Evolutionary conservation across 2,888 invertebrate genomes (phyloP), one percentile per base, ranked within the genome.

Genomic region (Diaperis boleti): DNA sequence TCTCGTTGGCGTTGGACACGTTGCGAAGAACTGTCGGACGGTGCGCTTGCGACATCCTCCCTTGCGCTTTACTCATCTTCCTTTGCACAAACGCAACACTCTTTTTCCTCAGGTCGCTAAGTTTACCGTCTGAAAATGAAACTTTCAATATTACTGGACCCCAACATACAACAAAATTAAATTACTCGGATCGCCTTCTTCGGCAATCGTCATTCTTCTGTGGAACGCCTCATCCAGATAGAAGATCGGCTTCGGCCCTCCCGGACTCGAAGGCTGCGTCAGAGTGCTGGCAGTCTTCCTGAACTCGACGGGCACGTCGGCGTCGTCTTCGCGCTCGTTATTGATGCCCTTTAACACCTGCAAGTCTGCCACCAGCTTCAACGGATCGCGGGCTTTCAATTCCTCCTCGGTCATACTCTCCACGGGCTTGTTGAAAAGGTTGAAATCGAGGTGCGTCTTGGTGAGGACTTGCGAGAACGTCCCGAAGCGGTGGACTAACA

Each of bases 201-300:
- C 35, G n/a, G 35, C 17, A 1, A 42, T 15, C 6, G 37, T 22
- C 3, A 45, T 35, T 35, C 56, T 22, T 10, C 22, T 62, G 8
- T 68, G 50, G 57, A 76, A 78, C 2, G 78, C 78, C 39, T 74
- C 66, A 20, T 74, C 75, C 15, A 79, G 59, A 60, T 75, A 72
- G 47, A 71, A 73, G 7, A 74, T 72, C 4, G 61, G 47, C 2
- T 70, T 67, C 3, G 61, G 26, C 26, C 65, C 67, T 57, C 73
- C 65, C 7, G 65, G n/a, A 59, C 20, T 66, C 70, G 35, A 69
- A 33, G 70, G 69, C 44, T 75, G 55, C 15, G 73, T 95, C 68
- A 96, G 85, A 77, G 94, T 92, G 75, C 92, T 91, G 68, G 96
- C 93, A 0, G 95, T 95, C 78, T 92, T 90, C 75, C 95, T 85